These are phyloP conservation scores for Papilio machaon DNA, from an alignment of 1,140 invertebrate genomes.

Conservation along the genomic window DNA sequence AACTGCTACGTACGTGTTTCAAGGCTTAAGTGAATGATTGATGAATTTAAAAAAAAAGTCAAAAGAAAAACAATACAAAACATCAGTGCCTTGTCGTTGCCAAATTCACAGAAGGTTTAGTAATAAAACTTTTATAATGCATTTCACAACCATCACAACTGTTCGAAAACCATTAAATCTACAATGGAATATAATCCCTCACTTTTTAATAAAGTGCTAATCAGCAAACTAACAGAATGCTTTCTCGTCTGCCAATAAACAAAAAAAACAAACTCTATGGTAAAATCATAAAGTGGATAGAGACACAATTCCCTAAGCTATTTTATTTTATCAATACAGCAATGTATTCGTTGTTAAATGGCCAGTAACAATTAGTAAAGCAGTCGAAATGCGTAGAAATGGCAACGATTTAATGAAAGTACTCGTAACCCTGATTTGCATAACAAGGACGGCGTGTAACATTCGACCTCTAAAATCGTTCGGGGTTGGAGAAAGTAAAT, in stretches of 20 bases:
- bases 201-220: not conserved
- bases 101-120: not conserved
- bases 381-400: not conserved
- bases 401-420: slow-evolving; percentile 1
- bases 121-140: slow-evolving; percentile 1
- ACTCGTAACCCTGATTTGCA: slow-evolving; percentile 9
- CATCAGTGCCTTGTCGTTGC: not conserved
- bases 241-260: not conserved
- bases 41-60: not conserved
- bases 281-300: not conserved
- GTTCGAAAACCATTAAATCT: not conserved
- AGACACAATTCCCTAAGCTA: not conserved
- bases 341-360: slow-evolving; percentile 1
- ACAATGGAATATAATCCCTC: not conserved
- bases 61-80: not conserved
- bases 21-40: not conserved
- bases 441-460: slow-evolving; percentile 29
- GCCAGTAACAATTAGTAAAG: slow-evolving; percentile 15
- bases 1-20: not conserved
- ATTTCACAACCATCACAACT: not conserved
- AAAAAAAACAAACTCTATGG: too few species aligned
- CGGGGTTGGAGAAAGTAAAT: slow-evolving; percentile 33
- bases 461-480: slow-evolving; percentile 30
- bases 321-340: not conserved
- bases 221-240: not conserved